Evolutionary conservation across 2,113 vertebrate genomes (phyloP).

Genomic region (Tor tambroides): DNA sequence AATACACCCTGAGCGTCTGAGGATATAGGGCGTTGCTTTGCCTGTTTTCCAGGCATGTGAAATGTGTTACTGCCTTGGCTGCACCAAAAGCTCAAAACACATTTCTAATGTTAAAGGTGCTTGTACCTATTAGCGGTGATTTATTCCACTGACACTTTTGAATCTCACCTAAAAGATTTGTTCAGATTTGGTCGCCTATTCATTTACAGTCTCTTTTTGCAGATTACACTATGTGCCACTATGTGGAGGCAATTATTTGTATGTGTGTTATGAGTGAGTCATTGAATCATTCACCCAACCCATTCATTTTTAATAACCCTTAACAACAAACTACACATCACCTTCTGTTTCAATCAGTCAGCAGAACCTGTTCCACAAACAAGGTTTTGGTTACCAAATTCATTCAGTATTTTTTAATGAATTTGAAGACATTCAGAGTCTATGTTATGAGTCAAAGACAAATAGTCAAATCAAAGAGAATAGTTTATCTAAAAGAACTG

Average conservation of each 20-base stretch:
- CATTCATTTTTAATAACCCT: neutral
- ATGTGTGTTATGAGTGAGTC: neutral
- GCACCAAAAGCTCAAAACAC: neutral
- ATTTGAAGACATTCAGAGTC: neutral
- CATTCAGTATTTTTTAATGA: neutral
- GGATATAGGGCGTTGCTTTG: neutral
- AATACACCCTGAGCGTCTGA: neutral
- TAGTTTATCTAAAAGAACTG: neutral
- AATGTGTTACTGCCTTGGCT: neutral
- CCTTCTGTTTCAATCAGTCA: neutral
- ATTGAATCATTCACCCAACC: neutral
- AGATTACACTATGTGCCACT: neutral
- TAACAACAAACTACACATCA: neutral
- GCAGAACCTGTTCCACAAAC: neutral
- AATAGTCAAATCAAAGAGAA: neutral
- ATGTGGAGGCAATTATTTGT: neutral
- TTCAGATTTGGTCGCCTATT: neutral
- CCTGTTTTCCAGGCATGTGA: constrained; percentile 20
- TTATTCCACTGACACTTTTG: neutral
- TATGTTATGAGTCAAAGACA: neutral
- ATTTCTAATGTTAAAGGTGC: neutral
- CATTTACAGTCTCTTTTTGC: neutral
- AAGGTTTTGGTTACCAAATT: neutral
- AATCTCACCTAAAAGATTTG: neutral
- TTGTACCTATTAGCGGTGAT: neutral